Conservation (phyloP, 2,888 invertebrate genomes). For the Zelleria hepariella region DNA sequence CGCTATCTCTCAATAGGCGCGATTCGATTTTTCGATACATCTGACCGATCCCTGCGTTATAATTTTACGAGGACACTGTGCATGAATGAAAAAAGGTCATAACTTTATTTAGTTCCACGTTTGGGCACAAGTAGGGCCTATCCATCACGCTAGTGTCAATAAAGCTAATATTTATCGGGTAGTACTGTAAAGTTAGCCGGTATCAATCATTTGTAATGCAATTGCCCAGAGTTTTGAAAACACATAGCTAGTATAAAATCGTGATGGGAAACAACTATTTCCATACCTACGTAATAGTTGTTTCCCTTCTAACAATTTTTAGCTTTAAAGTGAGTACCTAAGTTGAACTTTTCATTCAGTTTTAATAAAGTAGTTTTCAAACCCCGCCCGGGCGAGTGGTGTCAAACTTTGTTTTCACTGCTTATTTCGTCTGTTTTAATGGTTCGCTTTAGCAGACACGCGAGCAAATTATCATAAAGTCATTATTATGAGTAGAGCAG, state of each 20-base stretch:
- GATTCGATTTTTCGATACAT: neutral
- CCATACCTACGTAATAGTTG: neutral
- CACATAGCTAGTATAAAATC: neutral
- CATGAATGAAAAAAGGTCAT: slow-evolving; percentile 12
- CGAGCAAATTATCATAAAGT: slow-evolving; percentile 16
- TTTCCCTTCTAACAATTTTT: neutral
- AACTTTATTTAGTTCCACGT: neutral
- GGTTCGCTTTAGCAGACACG: slow-evolving; percentile 40
- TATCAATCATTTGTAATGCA: slow-evolving; percentile 60
- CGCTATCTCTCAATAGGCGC: slow-evolving; percentile 13
- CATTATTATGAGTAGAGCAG: neutral
- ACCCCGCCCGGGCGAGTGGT: slow-evolving; percentile 35
- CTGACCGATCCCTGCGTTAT: neutral
- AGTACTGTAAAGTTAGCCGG: slow-evolving; percentile 31
- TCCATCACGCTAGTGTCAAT: slow-evolving; percentile 59
- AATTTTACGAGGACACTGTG: neutral
- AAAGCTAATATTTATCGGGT: slow-evolving; percentile 26
- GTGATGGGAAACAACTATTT: neutral
- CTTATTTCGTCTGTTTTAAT: slow-evolving; percentile 52
- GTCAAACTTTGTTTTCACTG: slow-evolving; percentile 41
- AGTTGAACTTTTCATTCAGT: neutral
- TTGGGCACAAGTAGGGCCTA: slow-evolving; percentile 18
- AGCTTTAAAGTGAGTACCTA: neutral
- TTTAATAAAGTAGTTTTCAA: slow-evolving; percentile 34
- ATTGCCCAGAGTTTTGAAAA: slow-evolving; percentile 21